phyloP scores from a whole-genome alignment of 2,797 vertebrate genomes.

The Amphiprion clarkii region DNA sequence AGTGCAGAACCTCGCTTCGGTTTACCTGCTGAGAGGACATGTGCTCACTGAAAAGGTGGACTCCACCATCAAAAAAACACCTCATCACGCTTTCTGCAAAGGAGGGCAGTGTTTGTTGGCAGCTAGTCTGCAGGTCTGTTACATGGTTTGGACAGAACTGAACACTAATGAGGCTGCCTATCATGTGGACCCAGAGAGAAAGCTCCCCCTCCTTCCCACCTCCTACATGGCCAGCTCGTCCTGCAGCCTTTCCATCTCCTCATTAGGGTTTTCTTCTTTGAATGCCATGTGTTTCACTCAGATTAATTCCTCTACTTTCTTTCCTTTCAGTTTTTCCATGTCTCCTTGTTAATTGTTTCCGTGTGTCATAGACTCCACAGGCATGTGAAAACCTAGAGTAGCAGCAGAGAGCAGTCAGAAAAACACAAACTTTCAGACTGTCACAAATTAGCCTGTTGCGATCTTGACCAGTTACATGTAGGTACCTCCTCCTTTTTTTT shows the following conservation, averaged over 20 bases:
- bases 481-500: not conserved
- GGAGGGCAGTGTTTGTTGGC: constrained; percentile 59
- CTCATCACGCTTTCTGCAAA: constrained; percentile 46
- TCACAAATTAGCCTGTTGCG: not conserved
- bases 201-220: constrained; percentile 31
- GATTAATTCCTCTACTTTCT: constrained; percentile 42
- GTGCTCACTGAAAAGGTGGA: constrained; percentile 67
- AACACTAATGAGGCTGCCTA: constrained; percentile 80
- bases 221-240: constrained; percentile 62
- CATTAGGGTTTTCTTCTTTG: constrained; percentile 63
- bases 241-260: constrained; percentile 66
- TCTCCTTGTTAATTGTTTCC: constrained; percentile 55
- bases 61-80: constrained; percentile 46
- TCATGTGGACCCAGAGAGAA: constrained; percentile 68
- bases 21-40: constrained; percentile 72
- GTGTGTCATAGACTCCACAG: constrained; percentile 8
- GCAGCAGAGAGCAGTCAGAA: constrained; percentile 7
- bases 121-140: constrained; percentile 57
- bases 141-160: constrained; percentile 68
- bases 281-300: constrained; percentile 62
- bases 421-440: constrained; percentile 30
- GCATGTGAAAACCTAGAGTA: constrained; percentile 8
- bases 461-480: constrained; percentile 1
- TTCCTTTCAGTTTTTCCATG: constrained; percentile 29
- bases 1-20: constrained; percentile 41